These are phyloP conservation scores for Tricholaema leucomelas DNA, from an alignment of 2,113 vertebrate species.

Conservation along the genomic window DNA sequence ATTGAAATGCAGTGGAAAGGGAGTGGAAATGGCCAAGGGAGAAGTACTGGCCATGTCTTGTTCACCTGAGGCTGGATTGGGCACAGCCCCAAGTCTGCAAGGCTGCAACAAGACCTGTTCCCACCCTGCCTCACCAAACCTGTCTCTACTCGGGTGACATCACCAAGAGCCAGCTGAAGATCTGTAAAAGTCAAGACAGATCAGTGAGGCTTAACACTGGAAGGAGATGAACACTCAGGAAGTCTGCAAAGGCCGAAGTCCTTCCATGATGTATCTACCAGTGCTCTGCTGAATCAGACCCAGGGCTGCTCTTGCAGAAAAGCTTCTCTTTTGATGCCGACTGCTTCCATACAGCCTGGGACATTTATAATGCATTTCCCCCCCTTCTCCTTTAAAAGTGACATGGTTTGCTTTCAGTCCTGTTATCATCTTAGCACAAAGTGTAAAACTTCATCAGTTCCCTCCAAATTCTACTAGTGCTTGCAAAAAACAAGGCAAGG, in stretches of 20 bases:
- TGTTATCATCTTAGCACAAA: background rate
- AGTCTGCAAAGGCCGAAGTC: background rate
- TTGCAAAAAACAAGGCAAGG: background rate
- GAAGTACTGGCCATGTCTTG: background rate
- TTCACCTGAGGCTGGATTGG: rapidly evolving
- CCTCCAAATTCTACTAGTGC: background rate
- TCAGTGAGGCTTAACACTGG: background rate
- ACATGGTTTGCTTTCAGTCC: background rate
- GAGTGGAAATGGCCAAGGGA: background rate
- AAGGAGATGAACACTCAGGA: background rate
- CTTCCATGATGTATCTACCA: background rate
- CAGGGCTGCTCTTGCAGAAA: background rate
- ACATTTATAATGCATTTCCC: background rate
- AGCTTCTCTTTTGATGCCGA: background rate
- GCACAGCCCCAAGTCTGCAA: background rate
- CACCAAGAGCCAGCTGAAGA: background rate
- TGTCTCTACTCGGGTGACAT: background rate
- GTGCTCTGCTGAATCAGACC: background rate
- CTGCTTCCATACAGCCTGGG: background rate
- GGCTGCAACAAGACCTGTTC: background rate
- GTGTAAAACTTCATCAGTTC: background rate
- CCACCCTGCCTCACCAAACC: background rate
- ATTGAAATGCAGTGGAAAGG: background rate
- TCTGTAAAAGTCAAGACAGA: background rate
- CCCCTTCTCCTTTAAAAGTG: background rate